Conservation (phyloP, 1,140 invertebrate species). For the Drosophila gunungcola region DNA sequence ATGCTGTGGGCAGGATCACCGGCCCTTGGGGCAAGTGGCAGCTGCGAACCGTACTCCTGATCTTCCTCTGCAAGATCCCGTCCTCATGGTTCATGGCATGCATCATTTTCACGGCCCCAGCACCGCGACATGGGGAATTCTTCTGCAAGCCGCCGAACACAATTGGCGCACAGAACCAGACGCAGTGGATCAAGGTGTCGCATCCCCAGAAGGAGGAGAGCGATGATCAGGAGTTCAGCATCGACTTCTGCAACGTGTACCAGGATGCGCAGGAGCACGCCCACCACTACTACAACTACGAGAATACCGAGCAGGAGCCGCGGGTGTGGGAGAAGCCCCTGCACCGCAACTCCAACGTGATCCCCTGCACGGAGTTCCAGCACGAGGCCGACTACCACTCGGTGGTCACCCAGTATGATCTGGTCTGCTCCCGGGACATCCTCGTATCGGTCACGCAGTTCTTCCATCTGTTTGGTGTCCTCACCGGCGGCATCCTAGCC, state of each 20-base stretch:
- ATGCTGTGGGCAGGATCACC: constrained; percentile 81
- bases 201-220: constrained; percentile 80
- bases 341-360: constrained; percentile 65
- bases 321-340: constrained; percentile 72
- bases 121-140: constrained; percentile 80
- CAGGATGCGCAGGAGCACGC: constrained; percentile 80
- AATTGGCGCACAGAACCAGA: constrained; percentile 68
- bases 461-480: constrained; percentile 85
- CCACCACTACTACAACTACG: constrained; percentile 79
- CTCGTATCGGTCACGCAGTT: constrained; percentile 85
- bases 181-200: constrained; percentile 82
- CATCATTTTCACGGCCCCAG: constrained; percentile 84
- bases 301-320: constrained; percentile 64
- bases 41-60: constrained; percentile 77
- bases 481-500: constrained; percentile 84
- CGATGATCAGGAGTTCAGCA: constrained; percentile 79
- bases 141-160: constrained; percentile 79
- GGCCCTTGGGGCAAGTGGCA: constrained; percentile 85
- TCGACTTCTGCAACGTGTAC: constrained; percentile 83
- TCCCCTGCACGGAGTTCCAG: constrained; percentile 80
- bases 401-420: constrained; percentile 84
- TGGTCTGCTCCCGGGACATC: constrained; percentile 85
- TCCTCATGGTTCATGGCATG: constrained; percentile 85
- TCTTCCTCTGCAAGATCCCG: constrained; percentile 85
- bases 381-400: constrained; percentile 76